Percentiles rank a stretch among this genome's conserved stretches.
phyloP scores from a whole-genome alignment of 1,140 invertebrate species.

The Drosophila arizonae region DNA sequence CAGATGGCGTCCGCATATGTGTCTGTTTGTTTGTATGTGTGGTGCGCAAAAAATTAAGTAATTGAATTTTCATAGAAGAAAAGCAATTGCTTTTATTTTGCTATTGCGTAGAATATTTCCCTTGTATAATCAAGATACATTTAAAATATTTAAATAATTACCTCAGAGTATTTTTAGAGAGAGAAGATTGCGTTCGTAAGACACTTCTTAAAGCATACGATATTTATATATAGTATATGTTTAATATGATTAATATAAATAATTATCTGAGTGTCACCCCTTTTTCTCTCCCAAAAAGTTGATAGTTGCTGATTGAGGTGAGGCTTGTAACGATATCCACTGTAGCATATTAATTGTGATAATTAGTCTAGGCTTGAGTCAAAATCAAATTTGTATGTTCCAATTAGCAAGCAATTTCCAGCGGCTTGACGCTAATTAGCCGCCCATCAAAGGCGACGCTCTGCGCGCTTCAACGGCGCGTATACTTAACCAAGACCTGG shows the following conservation, averaged over 20 bases:
- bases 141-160: too few species aligned
- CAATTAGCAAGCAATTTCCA: slow-evolving; percentile 35
- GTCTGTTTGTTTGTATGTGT: slow-evolving; percentile 19
- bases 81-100: slow-evolving; percentile 13
- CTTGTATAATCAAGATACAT: too few species aligned
- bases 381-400: slow-evolving; percentile 9
- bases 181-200: neutral
- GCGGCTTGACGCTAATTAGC: too few species aligned
- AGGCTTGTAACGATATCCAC: too few species aligned
- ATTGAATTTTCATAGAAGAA: slow-evolving; percentile 68
- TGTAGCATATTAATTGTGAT: neutral
- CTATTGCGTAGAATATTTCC: slow-evolving; percentile 1
- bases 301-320: too few species aligned
- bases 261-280: too few species aligned
- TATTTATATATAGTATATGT: neutral
- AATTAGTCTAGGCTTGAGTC: neutral
- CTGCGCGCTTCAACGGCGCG: too few species aligned
- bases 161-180: neutral
- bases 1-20: slow-evolving; percentile 42
- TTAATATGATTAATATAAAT: too few species aligned
- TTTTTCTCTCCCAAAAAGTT: neutral
- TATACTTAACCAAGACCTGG: too few species aligned
- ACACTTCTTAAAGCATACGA: neutral
- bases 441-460: too few species aligned
- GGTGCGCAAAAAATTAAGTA: slow-evolving; percentile 63